Evolutionary conservation across 2,113 vertebrate species (phyloP), one percentile per base, ranked within the genome.

Genomic region (Montifringilla adamsi): DNA sequence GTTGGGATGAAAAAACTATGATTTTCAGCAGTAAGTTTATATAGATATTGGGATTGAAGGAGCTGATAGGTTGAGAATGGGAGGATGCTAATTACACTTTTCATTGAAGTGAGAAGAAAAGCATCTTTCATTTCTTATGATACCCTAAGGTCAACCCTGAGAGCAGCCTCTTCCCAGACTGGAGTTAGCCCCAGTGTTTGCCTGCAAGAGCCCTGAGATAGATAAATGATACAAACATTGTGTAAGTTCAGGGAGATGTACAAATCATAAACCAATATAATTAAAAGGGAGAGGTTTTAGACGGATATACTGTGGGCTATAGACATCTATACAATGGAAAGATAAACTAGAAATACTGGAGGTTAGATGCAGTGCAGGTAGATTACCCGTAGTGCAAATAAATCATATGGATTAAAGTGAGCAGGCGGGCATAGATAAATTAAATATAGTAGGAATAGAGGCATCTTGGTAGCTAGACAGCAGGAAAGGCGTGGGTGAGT

Each of bases 211-310:
- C 84, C 94, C 67, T 1, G 6, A 17, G 80, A 5, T 80, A 95
- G 96, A 96, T 96, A 97, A 97, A 97, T 94, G 97, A 92, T 69
- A 79, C 87, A 68, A 75, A 90, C 76, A 49, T 89, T 86, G 39
- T 52, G 1, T 74, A 90, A 94, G 94, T 96, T 76, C 89, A 82
- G 84, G 60, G 96, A 96, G 95, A 96, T 75, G 60, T 95, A 95
- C 96, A 97, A 94, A 93, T 97, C 94, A 94, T 93, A 94, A 95
- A 90, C 94, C 77, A 95, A 67, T 87, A 55, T 97, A 97, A 97
- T 97, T 97, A 97, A 96, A 97, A 97, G 96, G 98, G 98, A 97
- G 97, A 97, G 97, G 97, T 93, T 98, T 95, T 68, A 87, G 97
- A 97, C 14, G 83, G 97, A 95, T 96, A 92, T 92, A 93, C 97